A percentile compares a stretch with the other conserved stretches of the same genome.
These are phyloP conservation scores for Acanthosoma haemorrhoidale DNA, from an alignment of 2,888 invertebrate genomes.

Conservation along the genomic window DNA sequence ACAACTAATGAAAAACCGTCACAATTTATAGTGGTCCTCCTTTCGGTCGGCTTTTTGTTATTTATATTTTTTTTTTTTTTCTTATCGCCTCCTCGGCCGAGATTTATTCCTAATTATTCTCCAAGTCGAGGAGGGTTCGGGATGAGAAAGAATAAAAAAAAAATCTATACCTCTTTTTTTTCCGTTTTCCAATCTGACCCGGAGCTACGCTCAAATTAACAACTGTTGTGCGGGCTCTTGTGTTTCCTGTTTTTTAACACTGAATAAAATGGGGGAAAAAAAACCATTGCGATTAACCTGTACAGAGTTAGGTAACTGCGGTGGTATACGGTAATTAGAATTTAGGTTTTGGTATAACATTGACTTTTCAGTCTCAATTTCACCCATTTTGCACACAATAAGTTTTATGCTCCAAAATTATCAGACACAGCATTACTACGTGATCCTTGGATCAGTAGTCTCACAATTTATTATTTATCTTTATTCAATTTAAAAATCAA, in stretches of 20 bases:
- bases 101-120: constrained; percentile 14
- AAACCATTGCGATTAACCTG: too few relatives aligned
- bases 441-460: too few relatives aligned
- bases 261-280: too few relatives aligned
- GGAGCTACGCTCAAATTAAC: constrained; percentile 7
- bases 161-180: neutral
- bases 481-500: too few relatives aligned
- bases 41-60: neutral
- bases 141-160: neutral
- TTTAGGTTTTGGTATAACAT: too few relatives aligned
- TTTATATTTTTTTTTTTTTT: neutral
- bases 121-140: neutral
- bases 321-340: too few relatives aligned
- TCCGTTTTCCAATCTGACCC: neutral
- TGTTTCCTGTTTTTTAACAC: neutral
- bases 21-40: neutral
- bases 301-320: too few relatives aligned
- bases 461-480: too few relatives aligned
- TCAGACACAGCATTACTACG: too few relatives aligned
- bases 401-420: too few relatives aligned
- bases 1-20: constrained; percentile 3
- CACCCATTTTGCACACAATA: too few relatives aligned
- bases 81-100: neutral
- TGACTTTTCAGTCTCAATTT: too few relatives aligned
- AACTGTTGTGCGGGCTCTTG: neutral